A percentile compares a stretch with the other conserved stretches of the same genome.
Evolutionary conservation across 2,113 vertebrate species (phyloP).

Genomic region (Nettapus auritus): DNA sequence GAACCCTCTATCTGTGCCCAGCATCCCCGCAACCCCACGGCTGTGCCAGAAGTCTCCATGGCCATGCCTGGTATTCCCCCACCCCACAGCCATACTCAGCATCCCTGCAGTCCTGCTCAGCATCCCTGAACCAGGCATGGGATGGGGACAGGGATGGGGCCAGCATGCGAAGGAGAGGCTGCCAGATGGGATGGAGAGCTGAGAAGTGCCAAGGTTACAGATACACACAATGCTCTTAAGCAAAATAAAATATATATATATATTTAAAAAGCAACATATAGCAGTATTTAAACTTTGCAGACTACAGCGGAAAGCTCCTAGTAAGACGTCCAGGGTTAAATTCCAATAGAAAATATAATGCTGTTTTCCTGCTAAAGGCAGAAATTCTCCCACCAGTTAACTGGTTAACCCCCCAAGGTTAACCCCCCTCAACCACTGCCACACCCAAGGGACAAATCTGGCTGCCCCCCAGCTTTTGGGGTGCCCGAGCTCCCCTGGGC

Average conservation of each 20-base stretch:
- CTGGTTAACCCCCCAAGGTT: neutral
- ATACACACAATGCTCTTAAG: accelerated
- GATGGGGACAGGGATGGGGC: neutral
- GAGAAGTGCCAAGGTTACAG: accelerated
- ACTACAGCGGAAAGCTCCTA: neutral
- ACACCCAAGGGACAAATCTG: accelerated
- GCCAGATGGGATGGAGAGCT: neutral
- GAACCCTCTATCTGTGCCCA: neutral
- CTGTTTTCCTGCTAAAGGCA: neutral
- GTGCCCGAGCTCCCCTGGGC: accelerated
- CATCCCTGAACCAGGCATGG: accelerated
- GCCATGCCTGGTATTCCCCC: too few relatives aligned
- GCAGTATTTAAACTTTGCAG: neutral
- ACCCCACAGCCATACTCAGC: neutral
- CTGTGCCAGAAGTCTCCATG: accelerated
- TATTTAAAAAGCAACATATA: accelerated
- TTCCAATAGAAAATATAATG: accelerated
- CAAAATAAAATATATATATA: too few relatives aligned
- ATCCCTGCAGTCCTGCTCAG: neutral
- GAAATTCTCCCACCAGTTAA: neutral
- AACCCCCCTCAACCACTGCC: accelerated
- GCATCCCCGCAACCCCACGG: too few relatives aligned
- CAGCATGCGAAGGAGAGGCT: neutral
- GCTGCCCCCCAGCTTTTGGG: accelerated
- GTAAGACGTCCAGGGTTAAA: neutral